Evolutionary conservation across 2,113 vertebrate species (phyloP).

Genomic region (Syngnathoides biaculeatus): DNA sequence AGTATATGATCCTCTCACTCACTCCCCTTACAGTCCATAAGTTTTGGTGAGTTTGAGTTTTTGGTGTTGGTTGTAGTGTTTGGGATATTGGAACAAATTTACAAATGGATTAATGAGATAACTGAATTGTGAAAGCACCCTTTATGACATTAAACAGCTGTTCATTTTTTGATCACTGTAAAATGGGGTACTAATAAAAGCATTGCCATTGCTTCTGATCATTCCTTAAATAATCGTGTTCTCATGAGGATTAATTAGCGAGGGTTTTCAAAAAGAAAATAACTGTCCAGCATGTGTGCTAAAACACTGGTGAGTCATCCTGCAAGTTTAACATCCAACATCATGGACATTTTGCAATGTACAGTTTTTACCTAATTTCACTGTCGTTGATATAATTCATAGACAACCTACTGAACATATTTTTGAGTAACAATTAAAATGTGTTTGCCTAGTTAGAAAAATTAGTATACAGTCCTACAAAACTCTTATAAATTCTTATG

Average conservation of each 20-base stretch:
- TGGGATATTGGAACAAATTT: neutral
- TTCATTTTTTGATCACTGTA: neutral
- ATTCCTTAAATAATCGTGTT: neutral
- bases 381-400: neutral
- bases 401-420: neutral
- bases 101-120: neutral
- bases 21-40: constrained; percentile 29
- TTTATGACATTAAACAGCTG: neutral
- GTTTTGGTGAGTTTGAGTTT: neutral
- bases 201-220: neutral
- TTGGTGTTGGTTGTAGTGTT: neutral
- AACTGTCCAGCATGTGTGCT: neutral
- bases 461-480: neutral
- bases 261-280: neutral
- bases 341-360: neutral
- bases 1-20: constrained; percentile 34
- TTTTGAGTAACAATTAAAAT: neutral
- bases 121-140: neutral
- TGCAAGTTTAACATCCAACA: neutral
- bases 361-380: neutral
- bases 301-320: neutral
- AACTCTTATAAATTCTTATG: neutral
- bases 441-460: neutral
- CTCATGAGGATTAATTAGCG: constrained; percentile 2
- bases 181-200: neutral